Conservation (phyloP, 2,888 invertebrate genomes). For the Heteromyza rotundicornis region DNA sequence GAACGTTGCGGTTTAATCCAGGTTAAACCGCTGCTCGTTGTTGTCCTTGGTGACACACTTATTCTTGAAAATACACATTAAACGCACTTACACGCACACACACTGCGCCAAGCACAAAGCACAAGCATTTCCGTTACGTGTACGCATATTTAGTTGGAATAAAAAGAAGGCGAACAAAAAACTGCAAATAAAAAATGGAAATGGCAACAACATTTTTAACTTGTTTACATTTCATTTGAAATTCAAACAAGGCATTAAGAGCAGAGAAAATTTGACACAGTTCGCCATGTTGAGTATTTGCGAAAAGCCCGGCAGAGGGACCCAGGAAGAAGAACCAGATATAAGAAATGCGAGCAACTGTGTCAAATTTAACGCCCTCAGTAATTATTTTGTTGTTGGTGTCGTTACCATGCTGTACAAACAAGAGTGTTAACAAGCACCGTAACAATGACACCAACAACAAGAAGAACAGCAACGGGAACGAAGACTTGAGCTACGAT, state of each 20-base stretch:
- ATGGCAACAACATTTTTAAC: neutral
- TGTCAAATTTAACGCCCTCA: conserved; percentile 54
- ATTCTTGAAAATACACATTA: no score
- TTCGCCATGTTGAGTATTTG: neutral
- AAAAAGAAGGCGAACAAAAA: no score
- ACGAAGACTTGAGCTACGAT: conserved; percentile 40
- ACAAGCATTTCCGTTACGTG: no score
- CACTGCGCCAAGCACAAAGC: no score
- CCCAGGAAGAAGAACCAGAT: conserved; percentile 4
- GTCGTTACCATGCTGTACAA: conserved; percentile 34
- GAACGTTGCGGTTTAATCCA: no score
- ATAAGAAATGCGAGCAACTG: no score
- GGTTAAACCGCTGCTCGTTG: no score
- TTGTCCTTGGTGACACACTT: no score
- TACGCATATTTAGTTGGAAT: no score
- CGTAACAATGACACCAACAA: neutral
- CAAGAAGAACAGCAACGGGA: conserved; percentile 13
- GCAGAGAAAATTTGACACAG: neutral
- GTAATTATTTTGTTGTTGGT: conserved; percentile 46
- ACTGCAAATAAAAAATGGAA: no score
- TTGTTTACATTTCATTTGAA: conserved; percentile 2
- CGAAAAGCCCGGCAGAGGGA: conserved; percentile 23
- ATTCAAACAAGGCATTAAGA: neutral
- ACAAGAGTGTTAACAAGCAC: conserved; percentile 51
- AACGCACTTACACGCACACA: no score